phyloP scores from a whole-genome alignment of 2,113 vertebrate species.

The Burhinus oedicnemus region DNA sequence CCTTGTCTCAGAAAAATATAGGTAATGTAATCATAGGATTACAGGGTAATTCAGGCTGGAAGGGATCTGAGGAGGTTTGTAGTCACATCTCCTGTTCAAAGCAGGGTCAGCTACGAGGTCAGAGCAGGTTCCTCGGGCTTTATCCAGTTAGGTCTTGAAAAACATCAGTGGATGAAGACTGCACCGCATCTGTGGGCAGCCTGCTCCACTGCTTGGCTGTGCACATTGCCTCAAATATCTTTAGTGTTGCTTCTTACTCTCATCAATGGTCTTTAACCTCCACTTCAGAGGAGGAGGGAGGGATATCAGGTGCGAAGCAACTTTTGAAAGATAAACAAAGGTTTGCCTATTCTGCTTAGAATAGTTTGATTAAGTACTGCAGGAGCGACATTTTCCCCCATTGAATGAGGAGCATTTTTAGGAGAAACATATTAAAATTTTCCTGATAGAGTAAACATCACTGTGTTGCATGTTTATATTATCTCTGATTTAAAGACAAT shows the following conservation, averaged over 20 bases:
- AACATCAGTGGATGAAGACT: not conserved
- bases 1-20: not conserved
- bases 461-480: not conserved
- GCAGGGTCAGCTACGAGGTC: not conserved
- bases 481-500: conserved; percentile 1
- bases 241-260: not conserved
- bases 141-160: not conserved
- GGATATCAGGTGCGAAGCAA: not conserved
- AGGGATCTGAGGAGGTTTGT: not conserved
- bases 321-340: not conserved
- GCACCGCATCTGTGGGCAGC: not conserved
- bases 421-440: not conserved
- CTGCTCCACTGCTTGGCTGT: not conserved
- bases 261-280: not conserved
- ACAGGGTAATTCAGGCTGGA: not conserved
- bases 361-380: not conserved
- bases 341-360: not conserved
- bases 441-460: not conserved
- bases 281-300: not conserved
- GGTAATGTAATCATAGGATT: not conserved
- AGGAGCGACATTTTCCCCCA: not conserved
- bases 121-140: not conserved
- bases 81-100: not conserved
- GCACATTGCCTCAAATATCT: not conserved
- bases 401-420: not conserved